Conservation (phyloP, 2,797 vertebrate genomes). For the Chaetodon trifasciatus region DNA sequence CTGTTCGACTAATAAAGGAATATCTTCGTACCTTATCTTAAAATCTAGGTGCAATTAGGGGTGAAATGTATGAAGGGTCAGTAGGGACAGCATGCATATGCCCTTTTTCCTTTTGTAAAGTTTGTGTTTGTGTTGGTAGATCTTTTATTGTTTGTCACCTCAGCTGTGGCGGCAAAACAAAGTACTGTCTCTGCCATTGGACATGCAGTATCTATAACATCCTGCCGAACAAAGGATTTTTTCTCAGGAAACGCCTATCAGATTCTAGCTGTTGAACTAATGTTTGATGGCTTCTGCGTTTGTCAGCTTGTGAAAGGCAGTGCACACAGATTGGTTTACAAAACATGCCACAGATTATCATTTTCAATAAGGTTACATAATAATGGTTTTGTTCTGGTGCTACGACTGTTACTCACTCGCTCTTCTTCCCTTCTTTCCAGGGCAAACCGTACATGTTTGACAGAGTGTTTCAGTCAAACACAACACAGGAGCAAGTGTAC, state of each 20-base stretch:
- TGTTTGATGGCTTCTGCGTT: not conserved
- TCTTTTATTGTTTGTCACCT: not conserved
- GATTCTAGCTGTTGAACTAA: not conserved
- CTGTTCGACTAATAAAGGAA: too few relatives aligned
- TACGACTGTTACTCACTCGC: not conserved
- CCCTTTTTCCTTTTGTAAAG: not conserved
- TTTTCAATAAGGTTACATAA: not conserved
- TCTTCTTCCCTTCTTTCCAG: constrained; percentile 70
- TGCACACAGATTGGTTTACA: not conserved
- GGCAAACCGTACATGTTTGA: constrained; percentile 96
- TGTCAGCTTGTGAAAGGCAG: not conserved
- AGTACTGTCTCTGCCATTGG: not conserved
- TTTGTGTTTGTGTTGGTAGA: not conserved
- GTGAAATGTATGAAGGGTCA: not conserved
- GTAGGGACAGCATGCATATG: not conserved
- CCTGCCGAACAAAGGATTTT: not conserved
- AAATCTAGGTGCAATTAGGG: not conserved
- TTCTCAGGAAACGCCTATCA: not conserved
- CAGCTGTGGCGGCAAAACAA: not conserved
- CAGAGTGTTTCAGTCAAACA: constrained; percentile 94
- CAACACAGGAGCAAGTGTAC: constrained; percentile 97
- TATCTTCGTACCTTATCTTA: too few relatives aligned
- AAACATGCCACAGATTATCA: constrained; percentile 1
- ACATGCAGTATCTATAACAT: not conserved
- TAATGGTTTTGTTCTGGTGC: not conserved